phyloP scores from a whole-genome alignment of 2,113 vertebrate genomes.

The Grus americana region DNA sequence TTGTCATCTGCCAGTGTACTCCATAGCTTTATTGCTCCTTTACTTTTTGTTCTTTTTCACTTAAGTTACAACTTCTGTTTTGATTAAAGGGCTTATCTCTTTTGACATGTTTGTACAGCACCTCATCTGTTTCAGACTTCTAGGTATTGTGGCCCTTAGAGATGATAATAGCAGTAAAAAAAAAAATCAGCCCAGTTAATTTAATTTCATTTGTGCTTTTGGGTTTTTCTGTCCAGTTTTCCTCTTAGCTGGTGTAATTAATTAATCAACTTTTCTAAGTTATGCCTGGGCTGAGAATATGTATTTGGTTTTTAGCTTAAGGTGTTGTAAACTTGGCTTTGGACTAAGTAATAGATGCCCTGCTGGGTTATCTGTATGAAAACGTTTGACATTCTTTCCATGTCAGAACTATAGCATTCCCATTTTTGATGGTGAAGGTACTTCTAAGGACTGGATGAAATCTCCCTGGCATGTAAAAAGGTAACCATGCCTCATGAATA shows the following conservation, averaged over 20 bases:
- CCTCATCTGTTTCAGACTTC: not conserved
- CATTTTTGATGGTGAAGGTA: not conserved
- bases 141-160: too few relatives aligned
- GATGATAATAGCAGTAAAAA: not conserved
- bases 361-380: not conserved
- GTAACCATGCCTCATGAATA: not conserved
- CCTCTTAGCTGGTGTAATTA: not conserved
- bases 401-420: not conserved
- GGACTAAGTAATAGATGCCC: not conserved
- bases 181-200: not conserved
- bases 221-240: not conserved
- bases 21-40: not conserved
- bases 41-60: not conserved
- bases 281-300: not conserved
- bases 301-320: not conserved
- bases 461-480: not conserved
- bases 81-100: not conserved
- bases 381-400: not conserved
- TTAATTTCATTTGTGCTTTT: not conserved
- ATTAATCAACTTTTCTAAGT: not conserved
- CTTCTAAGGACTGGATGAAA: not conserved
- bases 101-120: not conserved
- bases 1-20: not conserved
- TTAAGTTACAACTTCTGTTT: not conserved
- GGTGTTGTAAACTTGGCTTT: not conserved